Base-by-base conservation (phyloP, 1,140 invertebrate species). In the Luehdorfia chinensis region DNA sequence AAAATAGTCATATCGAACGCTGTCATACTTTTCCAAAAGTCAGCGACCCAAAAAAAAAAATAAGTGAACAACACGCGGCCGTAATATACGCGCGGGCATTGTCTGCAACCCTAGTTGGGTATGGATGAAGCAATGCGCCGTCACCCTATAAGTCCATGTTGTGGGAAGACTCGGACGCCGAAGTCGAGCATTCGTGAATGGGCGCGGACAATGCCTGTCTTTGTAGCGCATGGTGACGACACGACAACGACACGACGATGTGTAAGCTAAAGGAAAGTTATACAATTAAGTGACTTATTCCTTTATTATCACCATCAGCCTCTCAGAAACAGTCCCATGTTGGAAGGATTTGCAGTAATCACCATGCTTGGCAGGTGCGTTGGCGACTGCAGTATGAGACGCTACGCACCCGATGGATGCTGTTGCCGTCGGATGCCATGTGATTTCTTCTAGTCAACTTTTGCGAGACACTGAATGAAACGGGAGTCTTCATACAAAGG, bases 161-260 rank as follows among this genome's bases (percentile, higher is more conserved):
- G 52, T 49, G 46, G 47, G 55, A 49, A 52, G 55, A 37, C 45
- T 52, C 19, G 6, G 19, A 6, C 2, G 9, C 5, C 52, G 49
- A 41, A 14, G 15, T 37, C 18, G 18, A 37, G 18, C 43, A 37
- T 50, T 65, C 57, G 64, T 67, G 61, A 65, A 67, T 71, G 61
- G 56, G 51, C 53, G 55, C 52, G 44, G 34, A 65, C 61, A 64
- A 62, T 59, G 43, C 36, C 54, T 33, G 33, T 30, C 18, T 21
- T 21, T 37, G n/a, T 13, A 37, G n/a, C 4, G 5, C 37, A 43
- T 32, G 14, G 32, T 30, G 6, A 43, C 18, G 54, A 47, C 21
- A 39, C 16, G 13, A 33, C 41, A 48, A 31, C 39, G 45, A 30
- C 25, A 31, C 14, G 19, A 23, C 12, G 27, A n/a, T n/a, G n/a